These are phyloP conservation scores for Menidia beryllina DNA, from an alignment of 2,113 vertebrate genomes.

Conservation along the genomic window DNA sequence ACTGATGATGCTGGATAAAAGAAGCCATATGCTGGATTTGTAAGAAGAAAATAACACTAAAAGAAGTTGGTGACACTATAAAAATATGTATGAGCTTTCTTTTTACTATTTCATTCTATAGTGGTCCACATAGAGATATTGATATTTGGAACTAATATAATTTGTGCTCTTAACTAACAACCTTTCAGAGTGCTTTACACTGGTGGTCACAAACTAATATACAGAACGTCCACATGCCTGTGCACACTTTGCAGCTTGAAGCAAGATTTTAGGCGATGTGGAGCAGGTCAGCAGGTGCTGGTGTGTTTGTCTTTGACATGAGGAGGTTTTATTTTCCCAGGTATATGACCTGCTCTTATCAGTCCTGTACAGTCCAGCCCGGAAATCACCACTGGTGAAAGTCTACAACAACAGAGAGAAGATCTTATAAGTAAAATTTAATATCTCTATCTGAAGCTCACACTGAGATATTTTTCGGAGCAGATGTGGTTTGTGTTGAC, in stretches of 20 bases:
- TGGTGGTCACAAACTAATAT: not conserved
- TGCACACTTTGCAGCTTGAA: constrained; percentile 11
- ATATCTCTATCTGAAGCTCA: not conserved
- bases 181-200: too few relatives aligned
- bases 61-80: not conserved
- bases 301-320: constrained; percentile 68
- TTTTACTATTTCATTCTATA: too few relatives aligned
- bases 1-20: too few relatives aligned
- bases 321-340: constrained; percentile 72
- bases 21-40: too few relatives aligned
- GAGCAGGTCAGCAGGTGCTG: constrained; percentile 64
- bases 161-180: not conserved
- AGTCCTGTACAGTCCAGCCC: constrained; percentile 53
- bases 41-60: too few relatives aligned
- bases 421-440: constrained; percentile 3
- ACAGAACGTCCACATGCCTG: constrained; percentile 10
- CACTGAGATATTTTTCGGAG: not conserved
- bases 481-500: not conserved
- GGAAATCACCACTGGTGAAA: constrained; percentile 50
- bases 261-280: constrained; percentile 15
- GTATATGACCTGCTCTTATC: constrained; percentile 62
- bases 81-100: not conserved
- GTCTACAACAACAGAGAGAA: not conserved
- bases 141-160: not conserved
- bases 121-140: not conserved